Conservation (phyloP, 2,888 invertebrate species). For the Hymenopus coronatus region DNA sequence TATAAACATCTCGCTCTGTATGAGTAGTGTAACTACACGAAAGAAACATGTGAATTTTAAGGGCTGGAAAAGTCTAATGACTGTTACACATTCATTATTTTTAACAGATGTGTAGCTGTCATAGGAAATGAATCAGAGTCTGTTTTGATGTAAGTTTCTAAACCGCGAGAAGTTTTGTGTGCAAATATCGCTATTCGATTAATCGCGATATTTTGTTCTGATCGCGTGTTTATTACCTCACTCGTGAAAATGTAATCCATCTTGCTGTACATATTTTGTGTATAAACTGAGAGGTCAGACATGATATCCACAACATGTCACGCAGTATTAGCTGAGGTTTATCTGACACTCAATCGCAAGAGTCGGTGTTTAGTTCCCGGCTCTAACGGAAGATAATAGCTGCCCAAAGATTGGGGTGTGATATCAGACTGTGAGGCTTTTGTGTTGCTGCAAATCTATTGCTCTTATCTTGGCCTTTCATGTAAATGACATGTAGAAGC, state of each 20-base stretch:
- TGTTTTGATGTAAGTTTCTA: not conserved
- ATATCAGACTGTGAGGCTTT: too few species aligned
- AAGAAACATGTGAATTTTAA: too few species aligned
- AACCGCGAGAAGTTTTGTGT: not conserved
- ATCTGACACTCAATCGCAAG: not conserved
- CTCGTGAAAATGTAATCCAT: not conserved
- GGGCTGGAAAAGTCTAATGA: too few species aligned
- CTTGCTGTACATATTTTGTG: not conserved
- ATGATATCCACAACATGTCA: not conserved
- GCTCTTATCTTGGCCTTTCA: too few species aligned
- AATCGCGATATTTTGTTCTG: not conserved
- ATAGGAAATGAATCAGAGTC: not conserved
- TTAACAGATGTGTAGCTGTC: too few species aligned
- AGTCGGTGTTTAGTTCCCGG: not conserved
- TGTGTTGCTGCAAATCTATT: too few species aligned
- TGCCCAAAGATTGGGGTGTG: too few species aligned
- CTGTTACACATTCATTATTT: too few species aligned
- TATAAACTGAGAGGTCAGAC: not conserved
- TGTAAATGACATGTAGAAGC: too few species aligned
- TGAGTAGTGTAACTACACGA: too few species aligned
- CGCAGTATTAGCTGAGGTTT: not conserved
- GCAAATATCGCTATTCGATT: not conserved
- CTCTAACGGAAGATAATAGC: not conserved
- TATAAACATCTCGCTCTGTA: too few species aligned
- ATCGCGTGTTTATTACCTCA: not conserved